Evolutionary conservation across 2,113 vertebrate species (phyloP).

Genomic region (Macrotus californicus): DNA sequence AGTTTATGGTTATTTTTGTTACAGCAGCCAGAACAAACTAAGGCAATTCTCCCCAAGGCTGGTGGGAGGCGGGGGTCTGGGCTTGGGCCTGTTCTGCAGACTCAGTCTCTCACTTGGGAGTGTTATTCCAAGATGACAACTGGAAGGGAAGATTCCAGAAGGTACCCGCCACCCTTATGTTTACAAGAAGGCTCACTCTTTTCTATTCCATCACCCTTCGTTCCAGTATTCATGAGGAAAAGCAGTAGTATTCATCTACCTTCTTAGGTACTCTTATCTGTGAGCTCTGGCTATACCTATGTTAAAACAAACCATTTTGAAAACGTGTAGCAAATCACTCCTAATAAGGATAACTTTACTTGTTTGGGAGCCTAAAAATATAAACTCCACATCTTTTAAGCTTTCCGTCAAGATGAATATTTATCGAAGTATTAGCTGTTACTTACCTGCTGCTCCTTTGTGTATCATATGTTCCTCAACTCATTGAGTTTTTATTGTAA

Average conservation of each 20-base stretch:
- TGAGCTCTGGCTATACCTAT: not conserved
- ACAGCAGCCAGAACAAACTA: not conserved
- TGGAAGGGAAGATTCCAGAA: not conserved
- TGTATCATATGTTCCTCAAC: not conserved
- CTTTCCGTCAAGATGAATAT: not conserved
- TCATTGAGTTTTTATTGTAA: not conserved
- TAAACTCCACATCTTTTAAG: not conserved
- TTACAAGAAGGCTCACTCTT: not conserved
- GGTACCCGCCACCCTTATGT: not conserved
- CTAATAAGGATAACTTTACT: not conserved
- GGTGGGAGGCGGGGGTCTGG: accelerated
- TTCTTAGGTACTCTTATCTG: not conserved
- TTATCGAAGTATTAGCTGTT: not conserved
- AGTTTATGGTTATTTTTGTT: not conserved
- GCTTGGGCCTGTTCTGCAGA: not conserved
- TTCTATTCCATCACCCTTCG: not conserved
- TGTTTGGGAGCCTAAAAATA: not conserved
- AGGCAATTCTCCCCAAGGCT: not conserved
- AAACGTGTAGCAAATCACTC: not conserved
- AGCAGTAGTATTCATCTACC: not conserved
- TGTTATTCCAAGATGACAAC: not conserved
- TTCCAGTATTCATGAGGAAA: not conserved
- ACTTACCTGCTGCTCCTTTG: not conserved
- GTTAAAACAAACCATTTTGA: not conserved
- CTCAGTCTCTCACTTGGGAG: not conserved